Conservation (phyloP, 2,888 invertebrate species). For the Ptycholaimellus sp. region DNA sequence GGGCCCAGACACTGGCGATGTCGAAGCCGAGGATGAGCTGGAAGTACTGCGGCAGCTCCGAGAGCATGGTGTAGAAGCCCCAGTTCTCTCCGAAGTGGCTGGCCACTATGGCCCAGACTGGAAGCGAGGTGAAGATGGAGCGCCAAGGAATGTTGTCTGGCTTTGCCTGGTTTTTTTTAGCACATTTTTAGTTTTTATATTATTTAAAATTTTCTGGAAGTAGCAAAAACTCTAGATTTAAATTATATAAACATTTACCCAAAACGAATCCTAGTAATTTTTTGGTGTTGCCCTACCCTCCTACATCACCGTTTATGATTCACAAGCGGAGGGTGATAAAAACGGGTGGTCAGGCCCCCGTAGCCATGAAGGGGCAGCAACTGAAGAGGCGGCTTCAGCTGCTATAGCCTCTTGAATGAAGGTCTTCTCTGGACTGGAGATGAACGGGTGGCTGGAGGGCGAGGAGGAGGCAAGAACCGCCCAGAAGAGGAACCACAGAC, state of each 20-base stretch:
- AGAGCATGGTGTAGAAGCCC: constrained; percentile 27
- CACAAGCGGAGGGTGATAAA: too few relatives aligned
- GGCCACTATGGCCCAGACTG: constrained; percentile 18
- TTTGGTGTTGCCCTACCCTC: too few relatives aligned
- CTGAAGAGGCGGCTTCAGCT: too few relatives aligned
- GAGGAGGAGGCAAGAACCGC: constrained; percentile 32
- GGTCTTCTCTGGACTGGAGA: constrained; percentile 27
- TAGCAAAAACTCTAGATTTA: too few relatives aligned
- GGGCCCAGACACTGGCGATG: constrained; percentile 1
- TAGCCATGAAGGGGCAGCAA: too few relatives aligned
- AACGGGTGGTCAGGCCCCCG: too few relatives aligned
- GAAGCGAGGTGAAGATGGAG: constrained; percentile 17
- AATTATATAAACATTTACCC: too few relatives aligned
- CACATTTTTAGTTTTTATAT: too few relatives aligned
- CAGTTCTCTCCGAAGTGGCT: constrained; percentile 25
- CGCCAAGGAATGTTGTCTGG: constrained; percentile 23
- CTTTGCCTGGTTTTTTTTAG: too few relatives aligned
- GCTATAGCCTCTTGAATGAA: constrained; percentile 4
- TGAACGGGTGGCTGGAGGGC: constrained; percentile 34
- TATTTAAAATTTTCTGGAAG: too few relatives aligned
- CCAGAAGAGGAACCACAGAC: constrained; percentile 28
- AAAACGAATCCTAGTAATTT: too few relatives aligned
- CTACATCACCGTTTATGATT: too few relatives aligned
- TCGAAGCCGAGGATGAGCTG: constrained; percentile 5
- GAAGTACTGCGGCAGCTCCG: constrained; percentile 25